phyloP scores from a whole-genome alignment of 1,140 invertebrate genomes.

The Sminthurides bifidus region DNA sequence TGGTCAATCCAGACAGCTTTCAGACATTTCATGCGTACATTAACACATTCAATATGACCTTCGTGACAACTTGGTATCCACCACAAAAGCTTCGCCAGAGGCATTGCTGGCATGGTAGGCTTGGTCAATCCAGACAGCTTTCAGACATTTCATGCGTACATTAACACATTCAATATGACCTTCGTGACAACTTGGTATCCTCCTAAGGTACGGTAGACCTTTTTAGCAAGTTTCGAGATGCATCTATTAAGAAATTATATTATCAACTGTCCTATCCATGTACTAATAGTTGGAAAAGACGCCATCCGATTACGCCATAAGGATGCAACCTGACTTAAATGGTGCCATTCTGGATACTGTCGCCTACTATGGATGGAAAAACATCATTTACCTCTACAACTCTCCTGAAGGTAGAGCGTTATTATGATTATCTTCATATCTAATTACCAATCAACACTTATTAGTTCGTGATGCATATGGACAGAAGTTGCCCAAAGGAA shows the following conservation, averaged over 20 bases:
- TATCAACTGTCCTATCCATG: not conserved
- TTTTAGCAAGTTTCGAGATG: not conserved
- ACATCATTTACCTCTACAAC: slow-evolving; percentile 43
- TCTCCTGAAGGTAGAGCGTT: slow-evolving; percentile 45
- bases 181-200: no score
- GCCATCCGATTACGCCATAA: slow-evolving; percentile 35
- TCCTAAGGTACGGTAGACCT: no score
- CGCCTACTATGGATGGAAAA: slow-evolving; percentile 40
- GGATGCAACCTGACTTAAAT: slow-evolving; percentile 40
- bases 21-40: slow-evolving; percentile 44
- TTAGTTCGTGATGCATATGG: no score
- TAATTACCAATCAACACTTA: no score
- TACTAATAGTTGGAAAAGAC: not conserved
- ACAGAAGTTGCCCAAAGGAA: not conserved
- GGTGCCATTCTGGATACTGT: slow-evolving; percentile 42
- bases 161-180: no score
- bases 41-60: slow-evolving; percentile 47
- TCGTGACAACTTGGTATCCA: slow-evolving; percentile 46
- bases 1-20: slow-evolving; percentile 47
- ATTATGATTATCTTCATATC: no score
- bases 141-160: no score
- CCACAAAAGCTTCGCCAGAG: no score
- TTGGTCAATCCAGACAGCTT: no score
- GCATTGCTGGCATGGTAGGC: no score
- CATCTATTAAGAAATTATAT: not conserved